Evolutionary conservation across 2,888 invertebrate genomes (phyloP), one percentile per base, ranked within the genome.

Genomic region (Torymus texanus): DNA sequence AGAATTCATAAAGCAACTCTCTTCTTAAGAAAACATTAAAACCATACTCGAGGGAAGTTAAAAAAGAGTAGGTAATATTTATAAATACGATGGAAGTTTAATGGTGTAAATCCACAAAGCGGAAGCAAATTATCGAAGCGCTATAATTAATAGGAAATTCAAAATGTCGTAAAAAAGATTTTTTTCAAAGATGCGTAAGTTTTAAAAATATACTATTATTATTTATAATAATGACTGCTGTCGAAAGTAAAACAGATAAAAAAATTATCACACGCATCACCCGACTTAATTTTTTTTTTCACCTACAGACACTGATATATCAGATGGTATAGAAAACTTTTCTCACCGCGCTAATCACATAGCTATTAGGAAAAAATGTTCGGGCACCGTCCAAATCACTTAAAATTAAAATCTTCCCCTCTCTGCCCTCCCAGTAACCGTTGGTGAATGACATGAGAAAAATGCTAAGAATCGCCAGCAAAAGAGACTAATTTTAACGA

Each of bases 401-500:
- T 41, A 41, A 41, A 41, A 41, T 41, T 41, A 41, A 41, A 41
- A 41, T 8, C 41, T 41, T 8, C 41, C 10, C 8, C 41, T 8
- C 41, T 8, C 41, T 1, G 1, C 41, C 41, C 41, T 1, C 8
- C 8, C 41, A 8, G 41, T 41, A 41, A 41, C 14, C 3, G 29
- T 67, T 68, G 56, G 72, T 67, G 72, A 79, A 75, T 58, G 74
- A 68, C 68, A 68, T 18, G 78, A 67, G 62, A 67, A 79, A 75
- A 79, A 76, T 72, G 61, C 56, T 18, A 72, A 51, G 75, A 71
- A 75, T 66, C 59, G 41, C 61, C 16, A 41, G 61, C 41, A 74
- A 78, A n/a, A 29, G 41, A 41, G 41, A 41, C 5, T 80, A 76
- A 76, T 73, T 80, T 80, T 80, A 80, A 76, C 80, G 58, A 68